Base-by-base conservation (phyloP, 2,113 vertebrate species). In the Pelusios castaneus region DNA sequence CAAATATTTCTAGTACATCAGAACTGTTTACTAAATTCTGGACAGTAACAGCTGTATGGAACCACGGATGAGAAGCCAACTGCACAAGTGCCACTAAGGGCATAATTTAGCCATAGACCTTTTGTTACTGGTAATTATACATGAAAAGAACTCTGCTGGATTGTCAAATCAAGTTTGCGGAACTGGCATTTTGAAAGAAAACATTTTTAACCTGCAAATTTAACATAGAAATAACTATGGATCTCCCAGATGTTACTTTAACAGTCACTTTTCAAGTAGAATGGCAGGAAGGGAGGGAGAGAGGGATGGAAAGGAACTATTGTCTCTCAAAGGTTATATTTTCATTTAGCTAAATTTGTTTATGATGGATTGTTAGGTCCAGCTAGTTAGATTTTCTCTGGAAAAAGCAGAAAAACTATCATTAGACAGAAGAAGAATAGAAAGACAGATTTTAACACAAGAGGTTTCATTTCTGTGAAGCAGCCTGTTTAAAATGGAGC, bases 161-260 rank as follows among this genome's bases (percentile, higher is more conserved):
- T 87, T 93, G 91, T 90, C 91, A 96, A 82, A 63, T 58, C 73
- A 82, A 89, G 84, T 3, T 78, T 45, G 54, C 80, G 87, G 52
- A 82, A 87, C 54, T 92, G 94, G 90, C 58, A 73, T 56, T 85
- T 3, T 55, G 80, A 58, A 76, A 82, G 89, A 92, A 94, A 95
- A 22, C 41, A 89, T 85, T 94, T 86, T 93, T 90, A 88, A 92
- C 91, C 94, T 91, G 91, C 52, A 85, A 87, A 89, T 91, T 89
- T 89, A 76, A 77, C 63, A 55, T 22, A 38, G 63, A 87, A 91
- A 90, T 80, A 92, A 80, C 73, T 63, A 31, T 0, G 34, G 60
- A 92, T 80, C 56, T 91, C 52, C 52, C 81, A 34, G 77, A 88
- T 73, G 47, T 84, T 92, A 80, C 25, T 89, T 92, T 89, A 85